These are phyloP conservation scores for Gymnothorax reevesii DNA, from an alignment of 2,797 vertebrate species.

Conservation along the genomic window DNA sequence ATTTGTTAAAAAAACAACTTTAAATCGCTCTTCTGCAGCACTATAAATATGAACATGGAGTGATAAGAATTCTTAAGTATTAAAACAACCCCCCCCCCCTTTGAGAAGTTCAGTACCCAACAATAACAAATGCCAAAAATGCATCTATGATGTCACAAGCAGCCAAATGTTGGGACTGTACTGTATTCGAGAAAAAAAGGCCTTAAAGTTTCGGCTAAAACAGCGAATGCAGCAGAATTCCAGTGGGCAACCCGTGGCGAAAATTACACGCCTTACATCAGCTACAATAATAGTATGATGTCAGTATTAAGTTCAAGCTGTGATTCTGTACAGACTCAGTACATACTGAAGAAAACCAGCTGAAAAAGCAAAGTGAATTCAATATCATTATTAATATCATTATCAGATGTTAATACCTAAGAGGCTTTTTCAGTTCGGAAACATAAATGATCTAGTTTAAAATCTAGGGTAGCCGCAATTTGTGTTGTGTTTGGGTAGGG, in stretches of 20 bases:
- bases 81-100: slow-evolving; percentile 62
- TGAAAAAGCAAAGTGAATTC: slow-evolving; percentile 50
- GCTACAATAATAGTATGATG: slow-evolving; percentile 61
- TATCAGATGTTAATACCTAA: slow-evolving; percentile 81
- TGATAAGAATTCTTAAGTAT: slow-evolving; percentile 68
- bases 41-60: slow-evolving; percentile 71
- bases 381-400: slow-evolving; percentile 69
- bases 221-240: slow-evolving; percentile 38
- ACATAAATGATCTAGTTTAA: slow-evolving; percentile 72
- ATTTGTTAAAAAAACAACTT: slow-evolving; percentile 49
- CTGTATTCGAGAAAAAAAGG: slow-evolving; percentile 39
- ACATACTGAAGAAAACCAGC: slow-evolving; percentile 69
- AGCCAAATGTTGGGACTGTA: slow-evolving; percentile 35
- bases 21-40: slow-evolving; percentile 74
- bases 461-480: slow-evolving; percentile 65
- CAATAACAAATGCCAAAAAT: slow-evolving; percentile 53
- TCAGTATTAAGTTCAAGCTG: slow-evolving; percentile 65
- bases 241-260: slow-evolving; percentile 41
- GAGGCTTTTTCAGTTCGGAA: slow-evolving; percentile 72
- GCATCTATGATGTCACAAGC: slow-evolving; percentile 46
- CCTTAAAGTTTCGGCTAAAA: slow-evolving; percentile 53
- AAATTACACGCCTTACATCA: slow-evolving; percentile 57
- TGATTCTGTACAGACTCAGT: slow-evolving; percentile 71
- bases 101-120: slow-evolving; percentile 59
- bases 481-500: slow-evolving; percentile 51